A percentile compares a stretch with the other conserved stretches of the same genome.
phyloP scores from a whole-genome alignment of 2,888 invertebrate genomes.

The Pogonocherus hispidulus region DNA sequence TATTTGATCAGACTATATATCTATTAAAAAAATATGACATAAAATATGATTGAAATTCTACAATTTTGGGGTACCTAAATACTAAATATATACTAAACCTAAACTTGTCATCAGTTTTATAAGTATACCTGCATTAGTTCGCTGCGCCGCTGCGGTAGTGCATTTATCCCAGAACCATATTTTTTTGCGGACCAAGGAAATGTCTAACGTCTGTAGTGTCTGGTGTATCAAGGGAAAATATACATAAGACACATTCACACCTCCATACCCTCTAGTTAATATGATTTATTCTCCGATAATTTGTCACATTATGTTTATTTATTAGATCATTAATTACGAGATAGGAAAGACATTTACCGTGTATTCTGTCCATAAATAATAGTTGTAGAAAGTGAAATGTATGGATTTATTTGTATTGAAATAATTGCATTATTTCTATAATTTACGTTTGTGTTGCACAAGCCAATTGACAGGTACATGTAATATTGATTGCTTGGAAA shows the following conservation, averaged over 20 bases:
- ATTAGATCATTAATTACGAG: constrained; percentile 54
- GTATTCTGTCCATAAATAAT: constrained; percentile 51
- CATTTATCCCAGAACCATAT: constrained; percentile 14
- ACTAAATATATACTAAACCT: too few relatives aligned
- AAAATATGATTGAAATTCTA: too few relatives aligned
- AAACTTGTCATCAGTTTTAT: too few relatives aligned
- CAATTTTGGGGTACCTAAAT: too few relatives aligned
- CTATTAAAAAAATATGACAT: too few relatives aligned
- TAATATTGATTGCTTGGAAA: not conserved
- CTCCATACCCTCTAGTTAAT: constrained; percentile 33
- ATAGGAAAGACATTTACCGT: constrained; percentile 53
- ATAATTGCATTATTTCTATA: not conserved
- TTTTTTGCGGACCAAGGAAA: constrained; percentile 23
- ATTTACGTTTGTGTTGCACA: constrained; percentile 6
- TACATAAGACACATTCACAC: constrained; percentile 39
- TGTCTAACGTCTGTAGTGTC: constrained; percentile 24
- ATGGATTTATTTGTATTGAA: constrained; percentile 28
- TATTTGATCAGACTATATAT: too few relatives aligned
- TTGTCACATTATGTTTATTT: constrained; percentile 57
- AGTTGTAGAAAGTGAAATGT: constrained; percentile 47
- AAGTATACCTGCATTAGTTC: too few relatives aligned
- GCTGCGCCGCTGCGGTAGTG: not conserved
- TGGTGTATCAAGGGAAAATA: constrained; percentile 30
- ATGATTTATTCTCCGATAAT: constrained; percentile 55
- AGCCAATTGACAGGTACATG: not conserved